Base-by-base conservation (phyloP, 1,140 invertebrate species). In the Scaptomyza hsui region DNA sequence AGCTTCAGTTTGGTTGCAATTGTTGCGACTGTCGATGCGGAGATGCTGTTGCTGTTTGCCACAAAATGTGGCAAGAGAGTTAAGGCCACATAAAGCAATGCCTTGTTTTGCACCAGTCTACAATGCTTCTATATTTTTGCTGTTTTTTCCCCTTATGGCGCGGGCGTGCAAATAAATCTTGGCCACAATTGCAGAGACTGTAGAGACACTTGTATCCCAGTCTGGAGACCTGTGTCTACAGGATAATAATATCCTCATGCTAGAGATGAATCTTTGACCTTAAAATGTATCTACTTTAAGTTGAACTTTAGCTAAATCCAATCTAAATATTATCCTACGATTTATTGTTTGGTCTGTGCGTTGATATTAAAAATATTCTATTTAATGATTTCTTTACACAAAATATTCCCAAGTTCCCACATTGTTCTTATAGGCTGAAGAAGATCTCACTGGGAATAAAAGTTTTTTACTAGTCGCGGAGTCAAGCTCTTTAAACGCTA, bases 111-210 rank as follows among this genome's bases (percentile, higher is more conserved):
- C 24, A 24, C 24, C 26, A n/a, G n/a, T n/a, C n/a, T n/a, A n/a
- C n/a, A 29, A 29, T 7, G 26, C 6, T 12, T 55, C 19, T n/a
- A 10, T 21, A n/a, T 29, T 29, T 29, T 9, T 35, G 32, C 32
- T 35, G 12, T 15, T 39, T 3, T 16, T 57, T 37, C 44, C 37
- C 52, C 52, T 67, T 48, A 29, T 52, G 53, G 75, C 59, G 82
- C 56, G 85, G 79, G 79, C 74, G 85, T 83, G 70, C 67, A 89
- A 89, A 89, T 89, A 89, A 89, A 89, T 89, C 85, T 89, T 89
- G 52, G 59, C 69, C 51, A 75, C 76, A 85, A 85, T 80, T 80
- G 85, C 76, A 75, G 78, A 75, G 79, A 75, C 71, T 83, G 62
- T 15, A 21, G 19, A 37, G 32, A 37, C 49, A 67, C 78, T 81